phyloP scores from a whole-genome alignment of 2,888 invertebrate genomes.

The Ariolimax columbianus region DNA sequence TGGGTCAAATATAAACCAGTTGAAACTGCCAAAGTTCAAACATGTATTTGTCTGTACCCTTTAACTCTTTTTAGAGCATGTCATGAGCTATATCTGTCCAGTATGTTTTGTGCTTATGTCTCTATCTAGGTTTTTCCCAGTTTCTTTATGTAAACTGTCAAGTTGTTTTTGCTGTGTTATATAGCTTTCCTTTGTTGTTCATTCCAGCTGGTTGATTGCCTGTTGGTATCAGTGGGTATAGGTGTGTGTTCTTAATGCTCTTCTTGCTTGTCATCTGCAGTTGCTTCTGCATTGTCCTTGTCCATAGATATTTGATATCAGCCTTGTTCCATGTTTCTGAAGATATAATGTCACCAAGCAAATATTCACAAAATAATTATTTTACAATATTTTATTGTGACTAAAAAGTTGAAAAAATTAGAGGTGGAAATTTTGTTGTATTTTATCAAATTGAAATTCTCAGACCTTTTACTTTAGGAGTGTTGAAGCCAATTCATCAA shows the following conservation, averaged over 20 bases:
- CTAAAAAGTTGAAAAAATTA: too few species aligned
- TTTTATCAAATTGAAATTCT: background rate
- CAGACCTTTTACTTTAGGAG: background rate
- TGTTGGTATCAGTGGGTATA: background rate
- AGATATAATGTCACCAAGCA: too few species aligned
- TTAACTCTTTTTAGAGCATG: background rate
- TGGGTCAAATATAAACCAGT: background rate
- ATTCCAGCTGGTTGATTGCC: background rate
- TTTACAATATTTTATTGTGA: too few species aligned
- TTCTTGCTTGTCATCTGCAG: too few species aligned
- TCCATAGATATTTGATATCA: too few species aligned
- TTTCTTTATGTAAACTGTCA: background rate
- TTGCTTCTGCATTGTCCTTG: too few species aligned
- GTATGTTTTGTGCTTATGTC: background rate
- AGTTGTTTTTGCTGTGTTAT: background rate
- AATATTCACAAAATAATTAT: too few species aligned
- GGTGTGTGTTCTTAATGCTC: background rate
- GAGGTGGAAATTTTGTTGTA: background rate
- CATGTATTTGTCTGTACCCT: background rate
- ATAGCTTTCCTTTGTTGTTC: background rate
- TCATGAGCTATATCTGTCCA: background rate
- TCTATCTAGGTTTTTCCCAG: background rate
- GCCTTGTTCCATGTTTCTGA: too few species aligned
- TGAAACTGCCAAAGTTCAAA: slow-evolving; percentile 4
- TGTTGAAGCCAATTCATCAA: background rate